Evolutionary conservation across 2,113 vertebrate species (phyloP).

Genomic region (Serilophus lunatus): DNA sequence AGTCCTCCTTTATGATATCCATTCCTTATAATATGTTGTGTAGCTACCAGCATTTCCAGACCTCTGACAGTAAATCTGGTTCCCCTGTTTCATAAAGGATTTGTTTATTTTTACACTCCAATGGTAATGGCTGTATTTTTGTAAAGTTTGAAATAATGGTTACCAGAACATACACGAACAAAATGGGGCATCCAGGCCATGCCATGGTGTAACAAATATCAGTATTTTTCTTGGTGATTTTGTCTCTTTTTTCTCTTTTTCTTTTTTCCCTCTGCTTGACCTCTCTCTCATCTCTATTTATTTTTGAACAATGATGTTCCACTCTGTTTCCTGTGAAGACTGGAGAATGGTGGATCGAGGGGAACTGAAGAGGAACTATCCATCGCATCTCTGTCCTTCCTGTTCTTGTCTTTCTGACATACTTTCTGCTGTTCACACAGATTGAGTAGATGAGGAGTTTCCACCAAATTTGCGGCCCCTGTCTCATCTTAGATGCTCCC

Average conservation of each 20-base stretch:
- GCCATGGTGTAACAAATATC: neutral
- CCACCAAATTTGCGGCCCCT: neutral
- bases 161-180: neutral
- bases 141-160: neutral
- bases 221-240: neutral
- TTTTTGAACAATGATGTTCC: neutral
- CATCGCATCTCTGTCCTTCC: neutral
- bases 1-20: neutral
- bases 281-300: neutral
- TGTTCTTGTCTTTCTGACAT: neutral
- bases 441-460: neutral
- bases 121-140: neutral
- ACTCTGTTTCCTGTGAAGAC: neutral
- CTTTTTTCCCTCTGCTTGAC: neutral
- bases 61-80: neutral
- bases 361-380: neutral
- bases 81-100: neutral
- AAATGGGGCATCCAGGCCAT: neutral
- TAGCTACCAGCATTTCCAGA: constrained; percentile 23
- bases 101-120: neutral
- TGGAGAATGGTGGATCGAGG: neutral
- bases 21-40: neutral
- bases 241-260: neutral
- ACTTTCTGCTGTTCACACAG: neutral
- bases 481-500: neutral